phyloP scores from a whole-genome alignment of 30 jellyfish, hydroid and myxozoan genomes.

The Hydractinia echinata region DNA sequence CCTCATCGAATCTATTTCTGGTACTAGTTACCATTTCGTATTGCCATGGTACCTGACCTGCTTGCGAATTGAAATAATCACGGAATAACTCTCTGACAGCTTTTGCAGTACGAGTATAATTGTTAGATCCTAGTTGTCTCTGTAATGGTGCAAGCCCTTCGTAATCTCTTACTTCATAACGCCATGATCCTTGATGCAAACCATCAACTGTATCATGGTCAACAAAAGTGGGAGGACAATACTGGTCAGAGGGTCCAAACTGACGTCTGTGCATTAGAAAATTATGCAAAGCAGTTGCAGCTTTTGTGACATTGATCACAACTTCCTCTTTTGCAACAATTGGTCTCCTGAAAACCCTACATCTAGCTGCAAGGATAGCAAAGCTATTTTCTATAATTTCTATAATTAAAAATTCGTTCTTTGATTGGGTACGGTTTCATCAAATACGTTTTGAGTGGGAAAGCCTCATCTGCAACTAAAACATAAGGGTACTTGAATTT shows the following conservation, averaged over 20 bases:
- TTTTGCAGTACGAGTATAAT: conserved; percentile 54
- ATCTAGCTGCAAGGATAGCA: conserved; percentile 59
- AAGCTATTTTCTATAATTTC: conserved; percentile 57
- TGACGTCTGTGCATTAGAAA: conserved; percentile 47
- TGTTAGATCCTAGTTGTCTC: conserved; percentile 62
- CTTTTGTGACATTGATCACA: too few relatives aligned
- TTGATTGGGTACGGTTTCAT: conserved; percentile 52
- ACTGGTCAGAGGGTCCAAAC: conserved; percentile 31
- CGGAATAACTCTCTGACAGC: conserved; percentile 56
- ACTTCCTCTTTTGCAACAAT: conserved; percentile 46
- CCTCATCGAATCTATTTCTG: conserved; percentile 36
- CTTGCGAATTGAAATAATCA: conserved; percentile 51
- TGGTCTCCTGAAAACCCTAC: conserved; percentile 58
- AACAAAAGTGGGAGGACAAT: too few relatives aligned
- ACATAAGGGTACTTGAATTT: conserved; percentile 9
- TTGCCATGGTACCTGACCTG: conserved; percentile 70
- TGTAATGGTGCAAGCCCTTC: conserved; percentile 34
- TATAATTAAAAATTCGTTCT: conserved; percentile 40
- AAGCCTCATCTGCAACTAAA: conserved; percentile 55
- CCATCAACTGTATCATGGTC: conserved; percentile 55
- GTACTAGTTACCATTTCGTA: conserved; percentile 43
- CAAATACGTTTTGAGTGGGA: conserved; percentile 55
- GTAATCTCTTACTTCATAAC: conserved; percentile 35
- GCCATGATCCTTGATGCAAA: conserved; percentile 72
- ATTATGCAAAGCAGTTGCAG: conserved; percentile 48